Base-by-base conservation (phyloP, 2,113 vertebrate genomes). In the Oceanodroma tethys region DNA sequence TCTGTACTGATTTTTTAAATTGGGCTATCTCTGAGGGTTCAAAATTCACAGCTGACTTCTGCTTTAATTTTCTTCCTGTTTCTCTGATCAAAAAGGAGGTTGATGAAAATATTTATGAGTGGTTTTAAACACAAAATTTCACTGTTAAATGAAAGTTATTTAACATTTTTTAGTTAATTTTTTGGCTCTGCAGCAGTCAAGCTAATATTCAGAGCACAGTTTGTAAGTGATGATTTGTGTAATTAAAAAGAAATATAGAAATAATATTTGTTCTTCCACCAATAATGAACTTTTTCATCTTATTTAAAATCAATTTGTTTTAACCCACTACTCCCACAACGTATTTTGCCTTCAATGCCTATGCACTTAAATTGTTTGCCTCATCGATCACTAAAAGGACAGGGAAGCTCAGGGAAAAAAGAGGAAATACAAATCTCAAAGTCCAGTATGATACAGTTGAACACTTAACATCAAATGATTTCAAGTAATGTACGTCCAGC, bases 241-340 rank as follows among this genome's bases (percentile, higher is more conserved):
- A 85, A 80, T 93, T 67, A 94, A 62, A 65, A 75, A 36, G 26
- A 81, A 95, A 91, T 48, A 55, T 1, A 67, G 13, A 86, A 89
- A 94, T 86, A 83, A 30, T 76, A 55, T 58, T 81, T 95, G 27
- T 32, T 89, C 32, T 97, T 76, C 25, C 19, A 32, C 53, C 20
- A 50, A 32, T 86, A 92, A 80, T 50, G 47, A 74, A 80, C 40
- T 67, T 90, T 63, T 25, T 86, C 30, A 73, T 93, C 55, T 75
- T 32, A 36, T 94, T 56, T 92, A 92, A 96, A 96, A 94, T 29
- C 42, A 52, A 53, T 45, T 84, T 90, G 6, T 92, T 92, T 97
- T 94, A 68, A 38, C 42, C 50, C 32, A 42, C 6, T 43, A 66
- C 38, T 50, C 50, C 36, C 62, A 86, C 52, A 88, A 50, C 36